Conservation (phyloP, 2,797 vertebrate species). For the Gallirallus australis region DNA sequence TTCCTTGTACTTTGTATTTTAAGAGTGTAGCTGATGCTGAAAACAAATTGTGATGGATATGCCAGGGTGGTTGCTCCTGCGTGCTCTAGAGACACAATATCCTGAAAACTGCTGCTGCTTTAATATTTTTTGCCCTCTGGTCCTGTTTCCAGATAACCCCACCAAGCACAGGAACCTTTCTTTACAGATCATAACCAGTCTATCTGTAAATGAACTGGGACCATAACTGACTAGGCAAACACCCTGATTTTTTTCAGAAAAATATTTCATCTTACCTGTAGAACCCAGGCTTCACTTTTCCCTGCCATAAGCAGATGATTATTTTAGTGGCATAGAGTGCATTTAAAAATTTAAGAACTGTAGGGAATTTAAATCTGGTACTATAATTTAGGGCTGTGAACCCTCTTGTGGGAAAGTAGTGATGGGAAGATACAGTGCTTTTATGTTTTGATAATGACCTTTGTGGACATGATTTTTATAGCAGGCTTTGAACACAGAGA, state of each 20-base stretch:
- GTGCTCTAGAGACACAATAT: background rate
- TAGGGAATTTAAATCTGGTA: background rate
- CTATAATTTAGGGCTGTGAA: background rate
- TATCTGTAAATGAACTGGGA: background rate
- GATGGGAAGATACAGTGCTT: background rate
- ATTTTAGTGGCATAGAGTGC: background rate
- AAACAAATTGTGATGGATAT: rapidly evolving
- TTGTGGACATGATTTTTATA: background rate
- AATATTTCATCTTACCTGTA: background rate
- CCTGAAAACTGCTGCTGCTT: background rate
- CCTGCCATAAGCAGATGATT: too few species aligned
- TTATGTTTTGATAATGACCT: background rate
- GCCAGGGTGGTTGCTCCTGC: background rate
- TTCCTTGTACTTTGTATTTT: background rate
- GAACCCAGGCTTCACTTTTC: background rate
- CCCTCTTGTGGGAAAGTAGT: background rate
- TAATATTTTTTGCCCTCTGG: background rate
- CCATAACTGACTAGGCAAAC: background rate
- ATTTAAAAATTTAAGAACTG: background rate
- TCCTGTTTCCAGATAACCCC: background rate
- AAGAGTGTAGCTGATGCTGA: background rate
- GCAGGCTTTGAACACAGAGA: background rate
- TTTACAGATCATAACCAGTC: background rate
- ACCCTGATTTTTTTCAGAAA: background rate
- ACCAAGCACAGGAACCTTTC: background rate